Conservation (phyloP, 2,113 vertebrate species). For the Balaeniceps rex region DNA sequence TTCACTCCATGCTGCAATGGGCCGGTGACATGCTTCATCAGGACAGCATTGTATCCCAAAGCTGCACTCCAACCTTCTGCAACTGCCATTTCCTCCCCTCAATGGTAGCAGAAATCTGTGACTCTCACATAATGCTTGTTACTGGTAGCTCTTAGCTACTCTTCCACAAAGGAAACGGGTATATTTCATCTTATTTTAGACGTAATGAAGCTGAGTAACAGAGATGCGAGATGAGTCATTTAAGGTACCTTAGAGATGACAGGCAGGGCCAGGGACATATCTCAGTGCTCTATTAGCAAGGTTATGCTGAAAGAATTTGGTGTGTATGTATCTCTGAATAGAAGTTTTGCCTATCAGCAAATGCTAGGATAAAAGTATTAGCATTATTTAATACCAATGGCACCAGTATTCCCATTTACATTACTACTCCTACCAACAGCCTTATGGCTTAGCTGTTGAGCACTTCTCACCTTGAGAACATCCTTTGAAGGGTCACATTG, state of each 20-base stretch:
- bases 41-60: neutral
- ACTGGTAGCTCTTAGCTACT: neutral
- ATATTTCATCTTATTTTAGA: neutral
- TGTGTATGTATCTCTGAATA: neutral
- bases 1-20: neutral
- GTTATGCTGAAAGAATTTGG: neutral
- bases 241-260: neutral
- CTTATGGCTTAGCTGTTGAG: neutral
- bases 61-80: neutral
- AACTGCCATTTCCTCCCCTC: neutral
- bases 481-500: neutral
- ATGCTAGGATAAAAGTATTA: neutral
- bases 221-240: neutral
- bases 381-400: neutral
- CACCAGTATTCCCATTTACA: neutral
- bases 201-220: neutral
- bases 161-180: neutral
- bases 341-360: neutral
- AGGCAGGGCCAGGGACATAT: neutral
- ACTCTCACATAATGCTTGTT: neutral
- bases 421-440: neutral
- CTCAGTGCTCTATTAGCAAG: neutral
- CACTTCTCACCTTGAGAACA: neutral
- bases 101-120: neutral
- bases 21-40: neutral